These are phyloP conservation scores for Stenopsyche tienmushanensis DNA, from an alignment of 1,140 invertebrate species.

Conservation along the genomic window DNA sequence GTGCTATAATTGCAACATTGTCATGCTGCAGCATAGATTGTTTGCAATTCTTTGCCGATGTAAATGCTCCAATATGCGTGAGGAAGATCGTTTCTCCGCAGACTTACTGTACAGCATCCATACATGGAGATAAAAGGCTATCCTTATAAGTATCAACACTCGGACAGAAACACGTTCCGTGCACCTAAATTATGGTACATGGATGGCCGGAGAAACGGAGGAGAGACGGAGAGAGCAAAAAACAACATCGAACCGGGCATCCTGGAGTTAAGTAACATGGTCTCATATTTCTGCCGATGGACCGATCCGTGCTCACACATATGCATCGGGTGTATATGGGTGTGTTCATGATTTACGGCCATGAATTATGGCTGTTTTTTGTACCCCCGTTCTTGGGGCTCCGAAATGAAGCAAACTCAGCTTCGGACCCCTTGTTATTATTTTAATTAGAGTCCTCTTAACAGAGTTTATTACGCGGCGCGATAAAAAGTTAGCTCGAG, in stretches of 20 bases:
- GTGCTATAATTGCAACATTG: no score
- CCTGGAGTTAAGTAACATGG: constrained; percentile 24
- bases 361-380: constrained; percentile 8
- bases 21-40: no score
- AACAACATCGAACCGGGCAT: not conserved
- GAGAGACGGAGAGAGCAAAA: constrained; percentile 15
- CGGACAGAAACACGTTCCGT: constrained; percentile 25
- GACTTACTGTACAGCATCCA: constrained; percentile 9
- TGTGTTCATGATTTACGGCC: constrained; percentile 10
- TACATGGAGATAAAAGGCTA: constrained; percentile 26
- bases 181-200: constrained; percentile 25
- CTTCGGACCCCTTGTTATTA: constrained; percentile 6
- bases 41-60: no score
- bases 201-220: constrained; percentile 8
- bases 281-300: constrained; percentile 20
- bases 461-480: not conserved
- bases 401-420: no score
- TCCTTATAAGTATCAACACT: constrained; percentile 26
- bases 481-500: not conserved
- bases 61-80: no score
- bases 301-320: not conserved
- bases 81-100: no score
- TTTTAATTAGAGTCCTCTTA: constrained; percentile 17
- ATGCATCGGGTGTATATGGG: constrained; percentile 4
- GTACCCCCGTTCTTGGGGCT: not conserved